Conservation (phyloP, 2,113 vertebrate species). For the Ptilorrhoa leucosticta region DNA sequence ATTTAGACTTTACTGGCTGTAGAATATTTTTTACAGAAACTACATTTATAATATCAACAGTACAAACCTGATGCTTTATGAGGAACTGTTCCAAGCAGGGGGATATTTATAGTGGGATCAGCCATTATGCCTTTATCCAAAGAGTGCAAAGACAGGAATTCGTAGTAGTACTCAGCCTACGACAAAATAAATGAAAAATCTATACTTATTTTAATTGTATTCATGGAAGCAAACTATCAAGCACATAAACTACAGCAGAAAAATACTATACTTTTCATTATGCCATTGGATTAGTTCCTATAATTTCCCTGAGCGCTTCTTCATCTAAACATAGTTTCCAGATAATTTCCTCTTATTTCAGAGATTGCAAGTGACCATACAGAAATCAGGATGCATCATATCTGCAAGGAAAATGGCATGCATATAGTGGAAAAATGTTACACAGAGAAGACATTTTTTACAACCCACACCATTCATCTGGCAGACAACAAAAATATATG, state of each 20-base stretch:
- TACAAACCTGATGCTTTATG: conserved; percentile 86
- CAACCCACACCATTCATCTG: neutral
- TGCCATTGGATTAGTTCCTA: neutral
- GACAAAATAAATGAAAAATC: conserved; percentile 52
- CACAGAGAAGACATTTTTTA: neutral
- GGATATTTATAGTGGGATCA: conserved; percentile 85
- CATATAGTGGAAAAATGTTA: neutral
- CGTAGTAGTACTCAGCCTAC: conserved; percentile 88
- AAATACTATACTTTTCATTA: neutral
- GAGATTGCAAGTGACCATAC: neutral
- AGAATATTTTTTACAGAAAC: neutral
- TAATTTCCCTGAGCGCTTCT: neutral
- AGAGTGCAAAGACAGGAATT: conserved; percentile 87
- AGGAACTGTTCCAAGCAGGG: conserved; percentile 83
- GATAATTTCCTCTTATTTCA: neutral
- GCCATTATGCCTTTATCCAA: conserved; percentile 91
- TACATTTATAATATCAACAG: neutral
- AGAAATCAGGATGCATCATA: neutral
- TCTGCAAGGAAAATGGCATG: neutral
- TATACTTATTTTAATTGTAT: neutral
- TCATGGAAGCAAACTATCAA: neutral
- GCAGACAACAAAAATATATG: neutral
- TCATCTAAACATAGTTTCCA: neutral
- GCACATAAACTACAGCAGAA: neutral
- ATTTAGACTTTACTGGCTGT: neutral